Evolutionary conservation across 1,140 invertebrate species (phyloP).

Genomic region (Drosophila triauraria): DNA sequence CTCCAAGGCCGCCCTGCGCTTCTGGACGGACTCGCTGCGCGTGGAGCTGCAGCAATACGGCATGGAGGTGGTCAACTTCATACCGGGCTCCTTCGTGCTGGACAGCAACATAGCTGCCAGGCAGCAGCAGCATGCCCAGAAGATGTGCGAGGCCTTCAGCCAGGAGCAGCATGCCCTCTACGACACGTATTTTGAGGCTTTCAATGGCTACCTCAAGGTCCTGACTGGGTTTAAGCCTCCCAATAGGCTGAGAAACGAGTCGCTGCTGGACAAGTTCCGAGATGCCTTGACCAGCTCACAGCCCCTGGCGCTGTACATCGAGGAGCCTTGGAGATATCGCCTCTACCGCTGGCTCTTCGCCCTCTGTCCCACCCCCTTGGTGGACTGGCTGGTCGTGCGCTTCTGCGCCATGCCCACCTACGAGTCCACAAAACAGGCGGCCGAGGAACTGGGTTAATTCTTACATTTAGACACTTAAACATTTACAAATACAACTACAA

Average conservation of each 20-base stretch:
- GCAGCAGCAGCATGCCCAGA: slow-evolving; percentile 86
- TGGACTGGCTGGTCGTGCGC: slow-evolving; percentile 86
- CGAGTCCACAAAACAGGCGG: slow-evolving; percentile 29
- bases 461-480: slow-evolving; percentile 35
- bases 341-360: slow-evolving; percentile 87
- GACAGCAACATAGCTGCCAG: slow-evolving; percentile 87
- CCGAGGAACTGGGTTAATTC: slow-evolving; percentile 21
- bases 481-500: slow-evolving; percentile 3
- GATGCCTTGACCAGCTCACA: slow-evolving; percentile 86
- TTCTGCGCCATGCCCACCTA: slow-evolving; percentile 87
- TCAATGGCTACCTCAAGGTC: slow-evolving; percentile 86
- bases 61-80: slow-evolving; percentile 90
- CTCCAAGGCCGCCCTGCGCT: slow-evolving; percentile 91
- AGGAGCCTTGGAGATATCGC: slow-evolving; percentile 85
- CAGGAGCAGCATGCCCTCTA: slow-evolving; percentile 86
- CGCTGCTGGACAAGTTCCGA: slow-evolving; percentile 86
- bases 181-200: slow-evolving; percentile 86
- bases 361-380: slow-evolving; percentile 85
- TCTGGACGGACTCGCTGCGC: slow-evolving; percentile 90
- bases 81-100: slow-evolving; percentile 89
- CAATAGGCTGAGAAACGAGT: slow-evolving; percentile 84
- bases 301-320: slow-evolving; percentile 86
- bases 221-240: slow-evolving; percentile 82
- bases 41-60: slow-evolving; percentile 91
- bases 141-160: slow-evolving; percentile 86